phyloP scores from a whole-genome alignment of 2,888 invertebrate genomes.

The Ochlodes sylvanus region DNA sequence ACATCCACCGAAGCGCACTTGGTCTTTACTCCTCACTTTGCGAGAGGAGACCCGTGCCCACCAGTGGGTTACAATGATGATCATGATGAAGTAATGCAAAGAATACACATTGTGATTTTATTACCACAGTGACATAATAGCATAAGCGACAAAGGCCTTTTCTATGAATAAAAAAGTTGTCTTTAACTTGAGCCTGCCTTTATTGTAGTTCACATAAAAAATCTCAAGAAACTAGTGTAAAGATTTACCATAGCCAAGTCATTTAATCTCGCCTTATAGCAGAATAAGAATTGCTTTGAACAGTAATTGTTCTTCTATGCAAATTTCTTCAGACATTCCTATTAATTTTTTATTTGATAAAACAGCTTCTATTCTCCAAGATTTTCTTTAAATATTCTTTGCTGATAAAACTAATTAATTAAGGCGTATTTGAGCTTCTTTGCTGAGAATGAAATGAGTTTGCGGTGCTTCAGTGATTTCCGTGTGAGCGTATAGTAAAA shows the following conservation, averaged over 20 bases:
- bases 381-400: neutral
- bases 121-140: too few relatives aligned
- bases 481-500: too few relatives aligned
- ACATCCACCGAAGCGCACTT: too few relatives aligned
- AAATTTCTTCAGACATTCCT: constrained; percentile 21
- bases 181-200: neutral
- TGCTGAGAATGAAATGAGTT: neutral
- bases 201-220: neutral
- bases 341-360: constrained; percentile 1
- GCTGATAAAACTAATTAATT: constrained; percentile 1
- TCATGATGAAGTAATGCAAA: too few relatives aligned
- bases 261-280: constrained; percentile 18
- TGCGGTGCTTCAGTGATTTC: neutral
- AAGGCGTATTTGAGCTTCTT: neutral
- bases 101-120: too few relatives aligned
- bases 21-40: too few relatives aligned
- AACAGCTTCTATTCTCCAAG: neutral
- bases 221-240: constrained; percentile 10
- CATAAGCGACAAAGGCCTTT: too few relatives aligned
- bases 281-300: constrained; percentile 11
- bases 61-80: too few relatives aligned
- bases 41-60: too few relatives aligned
- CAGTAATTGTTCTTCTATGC: constrained; percentile 19
- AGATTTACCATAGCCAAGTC: constrained; percentile 4
- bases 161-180: neutral